These are phyloP conservation scores for Phaetusa simplex DNA, from an alignment of 2,113 vertebrate genomes.

Conservation along the genomic window DNA sequence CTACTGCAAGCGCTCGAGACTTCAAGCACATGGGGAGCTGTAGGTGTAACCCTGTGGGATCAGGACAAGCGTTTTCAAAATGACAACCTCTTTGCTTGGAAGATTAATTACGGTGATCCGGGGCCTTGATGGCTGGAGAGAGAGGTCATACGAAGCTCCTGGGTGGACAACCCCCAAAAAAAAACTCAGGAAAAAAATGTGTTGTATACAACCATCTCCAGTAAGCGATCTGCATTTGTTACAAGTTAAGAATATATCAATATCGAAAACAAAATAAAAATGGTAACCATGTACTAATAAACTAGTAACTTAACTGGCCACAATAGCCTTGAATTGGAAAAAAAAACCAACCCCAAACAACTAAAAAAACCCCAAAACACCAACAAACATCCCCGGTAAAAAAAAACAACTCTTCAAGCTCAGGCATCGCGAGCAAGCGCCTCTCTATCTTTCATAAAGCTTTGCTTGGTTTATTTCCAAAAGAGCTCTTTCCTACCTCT, in stretches of 20 bases:
- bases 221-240: background rate
- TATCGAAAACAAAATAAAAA: background rate
- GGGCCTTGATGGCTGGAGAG: background rate
- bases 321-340: background rate
- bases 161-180: fast-evolving
- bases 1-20: background rate
- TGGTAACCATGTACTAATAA: fast-evolving
- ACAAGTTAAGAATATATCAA: background rate
- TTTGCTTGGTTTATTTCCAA: constrained; percentile 6
- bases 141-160: background rate
- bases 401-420: background rate
- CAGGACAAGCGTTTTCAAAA: background rate
- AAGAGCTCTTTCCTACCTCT: background rate
- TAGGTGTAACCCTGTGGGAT: background rate
- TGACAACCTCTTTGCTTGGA: background rate
- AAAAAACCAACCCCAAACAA: background rate
- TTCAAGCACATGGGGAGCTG: background rate
- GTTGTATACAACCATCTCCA: background rate
- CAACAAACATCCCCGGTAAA: background rate
- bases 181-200: background rate
- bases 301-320: background rate
- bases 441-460: background rate
- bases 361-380: fast-evolving
- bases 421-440: background rate
- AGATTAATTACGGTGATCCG: background rate